Evolutionary conservation across 2,888 invertebrate species (phyloP).

Genomic region (Nymphalis polychloros): DNA sequence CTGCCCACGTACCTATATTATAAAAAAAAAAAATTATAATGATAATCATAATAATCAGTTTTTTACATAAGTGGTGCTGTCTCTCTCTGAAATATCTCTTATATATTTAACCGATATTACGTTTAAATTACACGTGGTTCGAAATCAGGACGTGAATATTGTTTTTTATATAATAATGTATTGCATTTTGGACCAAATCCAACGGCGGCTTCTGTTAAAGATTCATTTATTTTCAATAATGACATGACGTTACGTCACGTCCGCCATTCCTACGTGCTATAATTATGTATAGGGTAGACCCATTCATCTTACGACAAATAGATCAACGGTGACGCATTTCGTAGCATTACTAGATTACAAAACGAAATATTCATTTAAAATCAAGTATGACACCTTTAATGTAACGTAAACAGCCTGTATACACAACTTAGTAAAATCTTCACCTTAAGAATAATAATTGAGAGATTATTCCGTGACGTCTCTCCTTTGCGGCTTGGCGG

Average conservation of each 20-base stretch:
- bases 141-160: background rate
- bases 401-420: too few species aligned
- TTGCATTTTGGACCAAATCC: conserved; percentile 39
- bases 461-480: too few species aligned
- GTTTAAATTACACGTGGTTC: background rate
- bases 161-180: conserved; percentile 8
- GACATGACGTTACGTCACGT: conserved; percentile 37
- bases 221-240: conserved; percentile 40
- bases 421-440: too few species aligned
- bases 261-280: conserved; percentile 38
- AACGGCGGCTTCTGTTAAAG: conserved; percentile 35
- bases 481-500: too few species aligned
- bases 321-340: conserved; percentile 37
- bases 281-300: conserved; percentile 38
- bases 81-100: background rate
- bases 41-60: background rate
- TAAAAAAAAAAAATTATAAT: too few species aligned
- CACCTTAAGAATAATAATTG: too few species aligned
- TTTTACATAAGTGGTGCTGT: too few species aligned
- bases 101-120: background rate
- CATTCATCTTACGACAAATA: conserved; percentile 39
- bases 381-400: conserved; percentile 1
- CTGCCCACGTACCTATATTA: too few species aligned
- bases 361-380: conserved; percentile 14
- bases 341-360: conserved; percentile 31